Percentiles rank a stretch among this genome's conserved stretches.
Evolutionary conservation across 92 coral and sea anemone genomes (phyloP).

Genomic region (Siderastrea siderea): DNA sequence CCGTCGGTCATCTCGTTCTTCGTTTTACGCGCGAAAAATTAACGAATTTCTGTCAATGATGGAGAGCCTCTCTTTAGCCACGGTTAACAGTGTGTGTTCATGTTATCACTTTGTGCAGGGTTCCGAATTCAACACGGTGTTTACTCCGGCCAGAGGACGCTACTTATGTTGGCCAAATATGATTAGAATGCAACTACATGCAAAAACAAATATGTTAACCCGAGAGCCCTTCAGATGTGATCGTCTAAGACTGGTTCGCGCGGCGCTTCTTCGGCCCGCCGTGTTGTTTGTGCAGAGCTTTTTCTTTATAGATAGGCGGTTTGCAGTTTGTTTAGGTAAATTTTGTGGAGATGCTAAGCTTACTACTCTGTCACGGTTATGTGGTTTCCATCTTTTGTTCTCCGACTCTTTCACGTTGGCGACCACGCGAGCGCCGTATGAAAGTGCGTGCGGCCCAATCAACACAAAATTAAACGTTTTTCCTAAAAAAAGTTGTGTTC

Average conservation of each 20-base stretch:
- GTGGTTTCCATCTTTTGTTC: conserved; percentile 34
- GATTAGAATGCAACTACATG: conserved; percentile 61
- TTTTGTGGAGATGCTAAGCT: conserved; percentile 19
- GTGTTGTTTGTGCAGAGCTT: conserved; percentile 18
- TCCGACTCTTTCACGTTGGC: not conserved
- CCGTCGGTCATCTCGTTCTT: not conserved
- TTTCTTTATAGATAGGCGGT: not conserved
- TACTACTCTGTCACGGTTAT: conserved; percentile 39
- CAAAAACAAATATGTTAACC: conserved; percentile 51
- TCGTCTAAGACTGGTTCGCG: not conserved
- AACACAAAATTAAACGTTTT: not conserved
- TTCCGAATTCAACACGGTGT: conserved; percentile 33
- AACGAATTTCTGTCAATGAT: not conserved
- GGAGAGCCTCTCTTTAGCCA: not conserved
- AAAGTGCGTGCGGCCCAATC: conserved; percentile 4
- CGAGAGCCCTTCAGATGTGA: conserved; percentile 5
- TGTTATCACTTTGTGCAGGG: conserved; percentile 10
- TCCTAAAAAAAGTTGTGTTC: not conserved
- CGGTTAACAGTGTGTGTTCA: conserved; percentile 9
- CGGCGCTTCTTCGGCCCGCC: not conserved
- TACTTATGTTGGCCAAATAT: conserved; percentile 51
- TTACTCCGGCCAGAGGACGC: conserved; percentile 49
- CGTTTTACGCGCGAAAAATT: conserved; percentile 35
- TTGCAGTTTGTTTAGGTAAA: conserved; percentile 48
- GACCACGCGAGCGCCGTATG: conserved; percentile 48